These are phyloP conservation scores for Cyclopterus lumpus DNA, from an alignment of 2,797 vertebrate species.

Conservation along the genomic window DNA sequence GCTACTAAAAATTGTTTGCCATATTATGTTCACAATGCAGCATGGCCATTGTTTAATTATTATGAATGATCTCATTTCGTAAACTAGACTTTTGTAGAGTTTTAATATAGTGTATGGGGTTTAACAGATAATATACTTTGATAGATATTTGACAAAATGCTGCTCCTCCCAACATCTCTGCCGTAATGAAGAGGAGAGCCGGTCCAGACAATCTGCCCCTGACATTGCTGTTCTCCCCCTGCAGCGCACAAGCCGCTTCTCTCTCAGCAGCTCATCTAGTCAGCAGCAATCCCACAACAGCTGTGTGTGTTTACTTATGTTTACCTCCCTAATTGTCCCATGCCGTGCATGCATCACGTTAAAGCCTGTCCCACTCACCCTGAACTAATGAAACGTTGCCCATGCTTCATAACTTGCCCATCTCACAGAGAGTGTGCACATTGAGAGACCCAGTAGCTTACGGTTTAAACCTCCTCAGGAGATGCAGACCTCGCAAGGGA, in stretches of 20 bases:
- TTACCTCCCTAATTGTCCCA: constrained; percentile 77
- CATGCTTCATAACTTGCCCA: constrained; percentile 35
- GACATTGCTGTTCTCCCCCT: constrained; percentile 32
- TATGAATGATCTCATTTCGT: constrained; percentile 2
- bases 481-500: constrained; percentile 16
- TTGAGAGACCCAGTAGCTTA: constrained; percentile 24
- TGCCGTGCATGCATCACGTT: constrained; percentile 68
- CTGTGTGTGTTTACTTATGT: constrained; percentile 82
- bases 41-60: not conserved
- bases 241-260: constrained; percentile 42
- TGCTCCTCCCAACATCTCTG: constrained; percentile 8
- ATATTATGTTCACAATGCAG: not conserved
- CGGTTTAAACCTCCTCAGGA: constrained; percentile 54
- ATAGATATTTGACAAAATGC: constrained; percentile 14
- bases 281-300: constrained; percentile 72
- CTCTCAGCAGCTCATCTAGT: constrained; percentile 43
- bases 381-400: constrained; percentile 73
- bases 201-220: constrained; percentile 60
- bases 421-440: constrained; percentile 35
- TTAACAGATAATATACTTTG: not conserved
- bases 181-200: constrained; percentile 60
- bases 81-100: not conserved
- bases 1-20: not conserved
- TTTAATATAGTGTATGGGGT: not conserved
- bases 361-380: constrained; percentile 67